Base-by-base conservation (phyloP, 2,113 vertebrate genomes). In the Paedocypris sp. region DNA sequence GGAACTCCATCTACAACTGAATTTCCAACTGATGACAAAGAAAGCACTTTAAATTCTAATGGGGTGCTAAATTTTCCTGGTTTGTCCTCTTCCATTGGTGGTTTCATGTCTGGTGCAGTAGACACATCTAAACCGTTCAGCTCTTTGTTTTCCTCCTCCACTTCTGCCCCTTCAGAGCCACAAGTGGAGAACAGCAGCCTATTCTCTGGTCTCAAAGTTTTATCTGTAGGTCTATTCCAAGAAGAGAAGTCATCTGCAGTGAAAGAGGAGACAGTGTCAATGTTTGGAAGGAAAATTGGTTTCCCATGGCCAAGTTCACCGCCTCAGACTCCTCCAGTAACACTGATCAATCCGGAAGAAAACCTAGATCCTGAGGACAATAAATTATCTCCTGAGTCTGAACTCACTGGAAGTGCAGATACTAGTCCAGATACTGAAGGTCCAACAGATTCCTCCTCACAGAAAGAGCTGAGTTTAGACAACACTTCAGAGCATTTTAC, bases 191-290 rank as follows among this genome's bases (percentile, higher is more conserved):
- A 56, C 6, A 74, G 80, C 36, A 79, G 88, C n/a, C 77, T 94
- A 1, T 75, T 91, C 53, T 89, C 87, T 20, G 82, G 86, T 45
- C 88, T 94, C 64, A 94, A 89, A 77, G 90, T 74, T 35, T 66
- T 97, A 41, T 96, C 92, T 50, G 79, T 78, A 0, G 73, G 82
- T 64, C 80, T 96, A 1, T 93, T 93, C 76, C 89, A 94, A 29
- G 86, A 90, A 22, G 84, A 85, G 43, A 89, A 76, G 42, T 42
- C 66, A 73, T 2, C 67, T 33, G 35, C 26, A 5, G 70, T 16
- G 69, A 77, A 80, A 13, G 69, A 81, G 11, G 82, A 86, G 32
- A 66, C 73, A 13, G 26, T 62, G 49, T 53, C 84, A 29, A 72
- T 85, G n/a, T 89, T 90, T 79, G 87, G 87, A 63, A 85, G 81